Conservation (phyloP, 2,888 invertebrate genomes). For the Gandaritis pyraliata region DNA sequence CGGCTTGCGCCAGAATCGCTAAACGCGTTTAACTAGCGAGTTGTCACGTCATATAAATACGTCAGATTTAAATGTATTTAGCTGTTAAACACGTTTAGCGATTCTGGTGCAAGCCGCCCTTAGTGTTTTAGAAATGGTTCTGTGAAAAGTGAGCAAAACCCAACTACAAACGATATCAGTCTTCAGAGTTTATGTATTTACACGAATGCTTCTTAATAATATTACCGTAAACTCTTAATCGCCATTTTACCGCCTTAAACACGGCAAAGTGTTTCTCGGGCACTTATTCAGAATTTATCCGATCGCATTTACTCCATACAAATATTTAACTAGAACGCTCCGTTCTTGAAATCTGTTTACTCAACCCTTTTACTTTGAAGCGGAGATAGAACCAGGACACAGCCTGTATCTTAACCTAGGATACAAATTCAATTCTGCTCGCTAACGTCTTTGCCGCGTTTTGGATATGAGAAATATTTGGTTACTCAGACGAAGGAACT, state of each 20-base stretch:
- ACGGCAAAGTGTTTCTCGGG: conserved; percentile 18
- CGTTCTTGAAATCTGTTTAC: conserved; percentile 49
- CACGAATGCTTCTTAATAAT: conserved; percentile 13
- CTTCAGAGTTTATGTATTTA: background rate
- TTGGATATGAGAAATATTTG: conserved; percentile 22
- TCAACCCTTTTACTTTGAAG: conserved; percentile 49
- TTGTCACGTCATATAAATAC: too few species aligned
- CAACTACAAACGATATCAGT: background rate
- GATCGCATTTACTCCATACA: conserved; percentile 43
- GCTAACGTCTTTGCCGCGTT: conserved; percentile 27
- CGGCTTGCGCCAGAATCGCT: too few species aligned
- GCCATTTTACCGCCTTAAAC: conserved; percentile 20
- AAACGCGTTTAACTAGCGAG: too few species aligned
- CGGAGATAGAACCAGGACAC: conserved; percentile 47
- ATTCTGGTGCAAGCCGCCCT: too few species aligned
- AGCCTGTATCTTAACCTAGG: conserved; percentile 62
- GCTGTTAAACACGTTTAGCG: too few species aligned
- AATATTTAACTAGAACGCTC: conserved; percentile 47
- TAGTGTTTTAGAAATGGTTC: too few species aligned
- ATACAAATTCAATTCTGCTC: conserved; percentile 58
- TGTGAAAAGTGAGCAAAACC: too few species aligned
- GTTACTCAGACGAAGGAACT: conserved; percentile 15
- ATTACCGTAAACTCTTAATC: conserved; percentile 17
- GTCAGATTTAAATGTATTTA: too few species aligned
- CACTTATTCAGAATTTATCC: conserved; percentile 29